Evolutionary conservation across 2,797 vertebrate genomes (phyloP).

Genomic region (Perodicticus potto): DNA sequence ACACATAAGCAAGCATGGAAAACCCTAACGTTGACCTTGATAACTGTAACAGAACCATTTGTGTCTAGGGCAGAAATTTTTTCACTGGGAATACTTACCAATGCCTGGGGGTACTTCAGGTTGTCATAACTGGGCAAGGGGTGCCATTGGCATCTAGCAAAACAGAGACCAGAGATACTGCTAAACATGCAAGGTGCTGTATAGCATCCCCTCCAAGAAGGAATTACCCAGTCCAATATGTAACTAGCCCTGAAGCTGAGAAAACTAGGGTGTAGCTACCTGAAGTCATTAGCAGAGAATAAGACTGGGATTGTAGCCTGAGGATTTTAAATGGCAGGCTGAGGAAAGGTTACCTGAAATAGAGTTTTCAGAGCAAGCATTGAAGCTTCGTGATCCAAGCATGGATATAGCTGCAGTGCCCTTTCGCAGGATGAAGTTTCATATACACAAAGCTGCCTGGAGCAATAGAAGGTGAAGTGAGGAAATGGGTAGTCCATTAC

Average conservation of each 20-base stretch:
- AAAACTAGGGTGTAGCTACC: background rate
- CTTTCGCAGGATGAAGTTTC: background rate
- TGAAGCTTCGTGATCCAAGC: background rate
- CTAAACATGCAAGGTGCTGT: background rate
- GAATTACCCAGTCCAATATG: background rate
- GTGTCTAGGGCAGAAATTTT: background rate
- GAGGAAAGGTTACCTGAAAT: background rate
- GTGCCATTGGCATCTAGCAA: background rate
- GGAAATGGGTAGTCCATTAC: background rate
- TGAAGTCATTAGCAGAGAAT: background rate
- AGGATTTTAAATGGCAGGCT: background rate
- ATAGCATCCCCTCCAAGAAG: background rate
- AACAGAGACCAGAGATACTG: background rate
- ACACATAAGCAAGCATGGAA: rapidly evolving
- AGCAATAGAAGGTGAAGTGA: background rate
- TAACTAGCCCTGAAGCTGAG: background rate
- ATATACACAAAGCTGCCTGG: background rate
- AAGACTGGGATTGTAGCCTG: background rate
- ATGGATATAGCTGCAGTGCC: background rate
- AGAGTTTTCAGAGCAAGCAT: background rate
- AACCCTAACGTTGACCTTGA: background rate
- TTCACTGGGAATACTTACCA: background rate
- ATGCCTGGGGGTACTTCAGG: background rate
- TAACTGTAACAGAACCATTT: background rate
- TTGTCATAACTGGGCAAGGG: background rate